These are phyloP conservation scores for Corythaeola cristata DNA, from an alignment of 2,113 vertebrate genomes.

Conservation along the genomic window DNA sequence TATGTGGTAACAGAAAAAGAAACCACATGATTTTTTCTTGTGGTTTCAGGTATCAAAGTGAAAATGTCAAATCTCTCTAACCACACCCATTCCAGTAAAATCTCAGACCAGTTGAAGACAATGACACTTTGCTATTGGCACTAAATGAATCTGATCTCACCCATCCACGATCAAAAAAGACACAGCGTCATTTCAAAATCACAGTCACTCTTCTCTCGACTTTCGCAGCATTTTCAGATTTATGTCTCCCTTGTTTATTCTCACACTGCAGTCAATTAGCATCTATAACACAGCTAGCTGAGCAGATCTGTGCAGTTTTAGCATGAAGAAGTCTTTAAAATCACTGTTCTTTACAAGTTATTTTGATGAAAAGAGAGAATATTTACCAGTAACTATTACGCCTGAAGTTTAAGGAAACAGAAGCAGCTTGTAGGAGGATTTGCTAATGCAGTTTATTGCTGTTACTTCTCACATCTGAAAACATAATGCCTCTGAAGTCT, in stretches of 20 bases:
- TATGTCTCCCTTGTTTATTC: background rate
- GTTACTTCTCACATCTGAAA: conserved; percentile 22
- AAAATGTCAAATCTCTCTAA: conserved; percentile 1
- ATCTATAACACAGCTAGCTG: background rate
- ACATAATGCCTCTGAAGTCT: conserved; percentile 1
- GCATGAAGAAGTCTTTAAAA: background rate
- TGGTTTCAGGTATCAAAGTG: conserved; percentile 39
- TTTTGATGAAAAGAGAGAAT: conserved; percentile 5
- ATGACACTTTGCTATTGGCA: conserved; percentile 16
- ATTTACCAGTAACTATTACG: conserved; percentile 10
- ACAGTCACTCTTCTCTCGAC: background rate
- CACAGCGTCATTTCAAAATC: background rate
- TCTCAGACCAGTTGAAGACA: background rate
- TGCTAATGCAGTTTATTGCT: conserved; percentile 25
- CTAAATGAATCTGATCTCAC: conserved; percentile 8
- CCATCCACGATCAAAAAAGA: background rate
- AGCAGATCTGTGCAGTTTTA: conserved; percentile 2
- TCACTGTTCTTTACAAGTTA: background rate
- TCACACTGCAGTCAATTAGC: background rate
- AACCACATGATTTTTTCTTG: background rate
- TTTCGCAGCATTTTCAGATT: background rate
- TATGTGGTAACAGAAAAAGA: conserved; percentile 6
- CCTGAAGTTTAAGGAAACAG: conserved; percentile 22
- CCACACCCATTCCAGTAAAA: conserved; percentile 39
- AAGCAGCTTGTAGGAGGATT: conserved; percentile 11